phyloP scores from a whole-genome alignment of 2,888 invertebrate species.

The Lobophora halterata region DNA sequence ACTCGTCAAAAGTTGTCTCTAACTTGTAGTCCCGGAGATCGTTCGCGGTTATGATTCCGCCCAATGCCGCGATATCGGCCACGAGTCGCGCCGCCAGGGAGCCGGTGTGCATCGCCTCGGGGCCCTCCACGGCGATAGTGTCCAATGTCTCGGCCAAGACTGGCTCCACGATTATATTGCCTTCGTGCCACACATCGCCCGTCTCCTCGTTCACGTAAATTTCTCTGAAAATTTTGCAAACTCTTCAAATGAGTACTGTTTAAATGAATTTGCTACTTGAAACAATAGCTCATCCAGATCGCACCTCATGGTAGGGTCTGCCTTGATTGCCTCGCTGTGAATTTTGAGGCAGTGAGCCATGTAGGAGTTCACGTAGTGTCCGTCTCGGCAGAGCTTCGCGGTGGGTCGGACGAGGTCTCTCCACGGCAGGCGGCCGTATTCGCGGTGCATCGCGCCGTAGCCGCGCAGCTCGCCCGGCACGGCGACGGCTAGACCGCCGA shows the following conservation, averaged over 20 bases:
- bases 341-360: constrained; percentile 79
- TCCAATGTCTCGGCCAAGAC: constrained; percentile 86
- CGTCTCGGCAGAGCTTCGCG: constrained; percentile 86
- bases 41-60: constrained; percentile 88
- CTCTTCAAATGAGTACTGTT: too few relatives aligned
- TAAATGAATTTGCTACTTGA: too few relatives aligned
- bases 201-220: constrained; percentile 83
- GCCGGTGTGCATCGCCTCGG: constrained; percentile 88
- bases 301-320: constrained; percentile 81
- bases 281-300: constrained; percentile 1
- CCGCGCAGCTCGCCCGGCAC: constrained; percentile 96
- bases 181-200: constrained; percentile 80
- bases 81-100: constrained; percentile 83
- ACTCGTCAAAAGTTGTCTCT: too few relatives aligned
- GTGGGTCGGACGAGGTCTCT: constrained; percentile 87
- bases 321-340: constrained; percentile 75
- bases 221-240: constrained; percentile 69
- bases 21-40: constrained; percentile 89
- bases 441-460: constrained; percentile 87
- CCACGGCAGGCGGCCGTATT: constrained; percentile 90
- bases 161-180: constrained; percentile 83
- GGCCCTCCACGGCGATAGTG: constrained; percentile 84
- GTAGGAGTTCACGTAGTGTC: constrained; percentile 85
- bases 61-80: constrained; percentile 83
- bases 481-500: constrained; percentile 87